Percentiles rank a stretch among this genome's conserved stretches.
Conservation (phyloP, 2,797 vertebrate genomes). For the Sphaeramia orbicularis region DNA sequence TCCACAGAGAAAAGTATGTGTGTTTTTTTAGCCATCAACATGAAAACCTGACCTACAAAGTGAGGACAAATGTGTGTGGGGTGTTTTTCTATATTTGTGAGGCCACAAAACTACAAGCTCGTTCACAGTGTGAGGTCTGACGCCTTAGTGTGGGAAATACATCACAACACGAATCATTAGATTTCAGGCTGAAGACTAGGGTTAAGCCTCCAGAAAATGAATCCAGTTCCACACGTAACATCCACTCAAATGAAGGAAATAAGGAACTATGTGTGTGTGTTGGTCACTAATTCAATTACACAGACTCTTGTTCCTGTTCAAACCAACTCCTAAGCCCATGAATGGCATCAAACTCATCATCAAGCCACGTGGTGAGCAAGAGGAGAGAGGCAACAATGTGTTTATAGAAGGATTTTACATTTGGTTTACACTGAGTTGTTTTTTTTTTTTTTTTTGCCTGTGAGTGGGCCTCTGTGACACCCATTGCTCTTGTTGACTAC, state of each 20-base stretch:
- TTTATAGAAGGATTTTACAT: conserved; percentile 63
- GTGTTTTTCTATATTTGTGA: no score
- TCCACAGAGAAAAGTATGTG: conserved; percentile 25
- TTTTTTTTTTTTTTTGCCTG: conserved; percentile 3
- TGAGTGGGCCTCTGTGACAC: background rate
- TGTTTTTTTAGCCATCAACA: background rate
- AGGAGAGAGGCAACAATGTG: conserved; percentile 38
- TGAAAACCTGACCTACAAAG: no score
- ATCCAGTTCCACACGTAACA: no score
- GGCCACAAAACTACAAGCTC: no score
- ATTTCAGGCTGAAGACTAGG: background rate
- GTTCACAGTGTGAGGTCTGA: no score
- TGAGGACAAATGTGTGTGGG: no score
- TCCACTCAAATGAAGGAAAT: no score
- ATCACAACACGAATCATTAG: no score
- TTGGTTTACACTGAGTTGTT: conserved; percentile 33
- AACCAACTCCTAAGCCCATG: conserved; percentile 53
- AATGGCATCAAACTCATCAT: conserved; percentile 64
- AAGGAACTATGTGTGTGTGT: background rate
- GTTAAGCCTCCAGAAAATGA: no score
- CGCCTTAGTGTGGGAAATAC: no score
- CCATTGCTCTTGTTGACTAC: conserved; percentile 18
- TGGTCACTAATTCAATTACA: conserved; percentile 71
- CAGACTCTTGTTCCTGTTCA: conserved; percentile 28
- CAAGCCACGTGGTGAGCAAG: conserved; percentile 10